Evolutionary conservation across 2,888 invertebrate genomes (phyloP).

Genomic region (Rhagonycha lutea): DNA sequence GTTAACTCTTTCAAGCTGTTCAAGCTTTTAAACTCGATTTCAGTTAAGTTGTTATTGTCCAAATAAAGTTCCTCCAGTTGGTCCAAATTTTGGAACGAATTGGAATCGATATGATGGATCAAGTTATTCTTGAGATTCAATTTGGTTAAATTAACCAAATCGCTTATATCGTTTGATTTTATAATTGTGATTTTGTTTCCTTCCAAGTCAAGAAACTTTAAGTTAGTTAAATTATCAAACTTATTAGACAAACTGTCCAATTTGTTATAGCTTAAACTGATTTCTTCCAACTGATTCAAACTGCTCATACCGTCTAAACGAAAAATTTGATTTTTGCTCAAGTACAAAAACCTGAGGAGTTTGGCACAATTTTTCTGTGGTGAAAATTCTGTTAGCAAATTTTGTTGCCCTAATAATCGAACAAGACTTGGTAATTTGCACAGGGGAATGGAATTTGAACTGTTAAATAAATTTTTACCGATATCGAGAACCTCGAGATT

Average conservation of each 20-base stretch:
- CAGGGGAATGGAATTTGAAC: slow-evolving; percentile 41
- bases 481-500: slow-evolving; percentile 65
- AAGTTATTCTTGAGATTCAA: slow-evolving; percentile 25
- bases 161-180: slow-evolving; percentile 10
- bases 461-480: slow-evolving; percentile 69
- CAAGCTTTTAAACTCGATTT: slow-evolving; percentile 32
- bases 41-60: slow-evolving; percentile 36
- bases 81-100: background rate
- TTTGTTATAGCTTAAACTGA: slow-evolving; percentile 27
- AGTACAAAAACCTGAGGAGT: slow-evolving; percentile 15
- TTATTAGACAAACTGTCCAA: slow-evolving; percentile 21
- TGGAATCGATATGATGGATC: background rate
- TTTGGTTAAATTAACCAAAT: slow-evolving; percentile 12
- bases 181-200: slow-evolving; percentile 17
- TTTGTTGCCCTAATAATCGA: background rate
- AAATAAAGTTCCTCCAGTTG: slow-evolving; percentile 38
- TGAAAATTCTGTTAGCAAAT: background rate
- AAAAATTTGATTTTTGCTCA: slow-evolving; percentile 17
- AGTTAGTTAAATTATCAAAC: slow-evolving; percentile 5
- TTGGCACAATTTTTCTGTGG: slow-evolving; percentile 11
- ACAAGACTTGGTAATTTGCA: slow-evolving; percentile 5
- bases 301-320: background rate
- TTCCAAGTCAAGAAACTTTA: slow-evolving; percentile 26
- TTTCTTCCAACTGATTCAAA: background rate
- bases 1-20: slow-evolving; percentile 34